Evolutionary conservation across 2,888 invertebrate genomes (phyloP), one percentile per base, ranked within the genome.

Genomic region (Gymnoscelis rufifasciata): DNA sequence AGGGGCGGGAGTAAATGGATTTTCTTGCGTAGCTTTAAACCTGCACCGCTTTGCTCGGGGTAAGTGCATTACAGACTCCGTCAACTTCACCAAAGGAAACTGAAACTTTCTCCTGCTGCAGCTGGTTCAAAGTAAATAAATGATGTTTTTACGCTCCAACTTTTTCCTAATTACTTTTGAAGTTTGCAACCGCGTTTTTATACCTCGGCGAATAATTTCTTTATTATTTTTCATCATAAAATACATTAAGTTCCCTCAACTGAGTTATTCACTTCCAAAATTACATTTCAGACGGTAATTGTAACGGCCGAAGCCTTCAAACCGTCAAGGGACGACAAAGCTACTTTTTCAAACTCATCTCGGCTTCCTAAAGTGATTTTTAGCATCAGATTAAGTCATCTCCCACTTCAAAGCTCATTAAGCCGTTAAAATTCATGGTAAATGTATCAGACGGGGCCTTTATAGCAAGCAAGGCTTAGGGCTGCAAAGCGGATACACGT

Each of bases 401-500:
- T 54, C 48, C 40, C 50, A 54, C 47, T 57, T 57, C 57, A 54
- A 54, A 54, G 53, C 57, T 57, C 53, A 53, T 57, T 52, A 59
- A 66, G 63, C 59, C 60, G 61, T 62, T 62, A 64, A 54, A 55
- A 62, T 64, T 64, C 62, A 60, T 60, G 64, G 70, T 67, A 65
- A 64, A 64, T 60, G 62, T 60, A 54, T 54, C 54, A 60, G 57
- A 62, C 60, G 60, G 60, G 62, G 62, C 63, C 59, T 62, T 59
- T 56, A 53, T 51, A 54, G 56, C 47, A 53, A 64, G 66, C 59
- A 44, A 52, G 59, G 62, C 64, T 70, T 65, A 68, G 58, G 66
- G 56, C 60, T 52, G 61, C 60, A 64, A 68, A 71, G 69, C 68
- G 71, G 69, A 71, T 64, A 70, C 65, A 68, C 53, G 66, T 68